phyloP scores from a whole-genome alignment of 35 echinoderm and acorn worm genomes.

The Amphiura filiformis region DNA sequence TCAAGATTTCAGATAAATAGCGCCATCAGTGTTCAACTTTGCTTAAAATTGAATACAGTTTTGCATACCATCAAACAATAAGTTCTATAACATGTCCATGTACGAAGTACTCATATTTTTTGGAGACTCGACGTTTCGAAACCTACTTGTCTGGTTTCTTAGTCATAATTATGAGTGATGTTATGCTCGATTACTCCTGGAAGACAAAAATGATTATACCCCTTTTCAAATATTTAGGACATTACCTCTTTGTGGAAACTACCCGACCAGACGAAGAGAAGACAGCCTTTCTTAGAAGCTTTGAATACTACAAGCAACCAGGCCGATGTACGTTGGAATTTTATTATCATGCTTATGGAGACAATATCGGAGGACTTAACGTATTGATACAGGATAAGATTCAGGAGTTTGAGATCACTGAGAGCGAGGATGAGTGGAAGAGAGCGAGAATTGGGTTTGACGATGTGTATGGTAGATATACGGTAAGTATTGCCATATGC shows the following conservation, averaged over 20 bases:
- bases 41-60: too few relatives aligned
- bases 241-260: conserved; percentile 81
- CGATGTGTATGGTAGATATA: conserved; percentile 16
- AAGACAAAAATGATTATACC: too few relatives aligned
- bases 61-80: too few relatives aligned
- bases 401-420: not conserved
- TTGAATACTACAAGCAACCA: conserved; percentile 45
- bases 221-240: conserved; percentile 36
- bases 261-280: conserved; percentile 42
- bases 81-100: too few relatives aligned
- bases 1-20: too few relatives aligned
- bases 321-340: conserved; percentile 42
- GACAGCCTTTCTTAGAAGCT: conserved; percentile 37
- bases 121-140: too few relatives aligned
- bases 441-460: not conserved
- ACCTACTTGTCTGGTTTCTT: too few relatives aligned
- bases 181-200: too few relatives aligned
- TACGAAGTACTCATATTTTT: too few relatives aligned
- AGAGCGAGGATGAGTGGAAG: conserved; percentile 36
- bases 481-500: not conserved
- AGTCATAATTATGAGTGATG: too few relatives aligned
- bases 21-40: too few relatives aligned
- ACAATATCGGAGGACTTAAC: conserved; percentile 44
- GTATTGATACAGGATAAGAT: not conserved
- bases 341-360: conserved; percentile 69